These are phyloP conservation scores for Poeciliopsis prolifica DNA, from an alignment of 2,113 vertebrate genomes.

Conservation along the genomic window DNA sequence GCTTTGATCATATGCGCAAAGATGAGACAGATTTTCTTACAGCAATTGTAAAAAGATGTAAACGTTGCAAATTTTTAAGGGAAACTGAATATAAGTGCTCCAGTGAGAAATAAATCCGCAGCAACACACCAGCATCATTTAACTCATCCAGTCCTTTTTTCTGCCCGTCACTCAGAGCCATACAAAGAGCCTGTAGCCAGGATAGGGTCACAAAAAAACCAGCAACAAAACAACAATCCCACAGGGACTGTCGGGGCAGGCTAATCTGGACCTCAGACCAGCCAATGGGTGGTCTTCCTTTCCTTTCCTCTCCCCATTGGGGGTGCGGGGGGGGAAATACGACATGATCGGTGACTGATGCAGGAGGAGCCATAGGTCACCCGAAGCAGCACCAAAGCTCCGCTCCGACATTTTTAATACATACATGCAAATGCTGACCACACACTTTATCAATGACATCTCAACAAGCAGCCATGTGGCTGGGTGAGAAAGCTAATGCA, in stretches of 20 bases:
- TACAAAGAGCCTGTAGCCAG: conserved; percentile 66
- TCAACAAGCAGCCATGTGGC: conserved; percentile 16
- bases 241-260: conserved; percentile 62
- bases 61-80: background rate
- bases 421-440: background rate
- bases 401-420: conserved; percentile 5
- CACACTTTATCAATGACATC: conserved; percentile 25
- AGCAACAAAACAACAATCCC: conserved; percentile 74
- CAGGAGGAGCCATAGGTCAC: conserved; percentile 32
- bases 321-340: conserved; percentile 13
- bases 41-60: background rate
- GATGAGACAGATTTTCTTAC: background rate
- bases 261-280: conserved; percentile 72
- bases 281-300: conserved; percentile 76
- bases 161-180: conserved; percentile 72
- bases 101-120: background rate
- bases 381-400: conserved; percentile 19
- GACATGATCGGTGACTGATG: conserved; percentile 30
- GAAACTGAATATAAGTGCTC: background rate
- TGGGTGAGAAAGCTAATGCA: conserved; percentile 47
- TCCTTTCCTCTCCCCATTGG: background rate
- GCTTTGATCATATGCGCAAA: background rate
- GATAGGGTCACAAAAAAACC: conserved; percentile 67
- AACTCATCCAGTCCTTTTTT: conserved; percentile 59
- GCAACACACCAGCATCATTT: conserved; percentile 27